Evolutionary conservation across 2,888 invertebrate genomes (phyloP).

Genomic region (Aphidoletes aphidimyza): DNA sequence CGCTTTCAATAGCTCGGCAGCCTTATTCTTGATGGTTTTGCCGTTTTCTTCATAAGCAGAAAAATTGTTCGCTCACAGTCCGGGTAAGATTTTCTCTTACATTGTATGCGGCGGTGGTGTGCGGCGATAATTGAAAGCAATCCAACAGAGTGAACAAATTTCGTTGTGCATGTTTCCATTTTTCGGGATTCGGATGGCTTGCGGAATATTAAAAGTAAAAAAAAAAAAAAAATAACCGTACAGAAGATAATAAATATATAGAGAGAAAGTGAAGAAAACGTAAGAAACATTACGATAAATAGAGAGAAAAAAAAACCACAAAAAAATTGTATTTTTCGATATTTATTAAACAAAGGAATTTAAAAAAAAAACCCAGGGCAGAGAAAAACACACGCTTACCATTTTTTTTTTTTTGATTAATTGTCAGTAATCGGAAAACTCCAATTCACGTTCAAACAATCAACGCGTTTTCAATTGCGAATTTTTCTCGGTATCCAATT

Average conservation of each 20-base stretch:
- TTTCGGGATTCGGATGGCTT: not conserved
- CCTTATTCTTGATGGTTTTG: conserved; percentile 31
- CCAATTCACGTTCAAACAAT: too few species aligned
- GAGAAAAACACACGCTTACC: too few species aligned
- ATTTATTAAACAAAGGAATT: too few species aligned
- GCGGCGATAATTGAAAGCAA: conserved; percentile 37
- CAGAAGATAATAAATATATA: not conserved
- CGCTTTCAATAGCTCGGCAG: conserved; percentile 1
- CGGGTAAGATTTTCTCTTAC: conserved; percentile 37
- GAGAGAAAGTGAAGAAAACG: not conserved
- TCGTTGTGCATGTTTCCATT: conserved; percentile 38
- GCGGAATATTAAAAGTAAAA: too few species aligned
- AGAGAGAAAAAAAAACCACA: too few species aligned
- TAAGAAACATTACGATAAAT: too few species aligned
- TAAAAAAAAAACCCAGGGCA: too few species aligned
- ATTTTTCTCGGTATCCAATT: too few species aligned
- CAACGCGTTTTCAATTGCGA: too few species aligned
- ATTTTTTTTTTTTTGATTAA: too few species aligned
- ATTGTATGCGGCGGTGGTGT: conserved; percentile 42
- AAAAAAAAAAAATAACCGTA: not conserved
- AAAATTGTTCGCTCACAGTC: conserved; percentile 45
- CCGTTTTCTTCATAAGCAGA: conserved; percentile 39
- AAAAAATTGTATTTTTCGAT: too few species aligned
- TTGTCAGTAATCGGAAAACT: too few species aligned
- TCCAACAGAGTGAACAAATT: not conserved